phyloP scores from a whole-genome alignment of 2,888 invertebrate species.

The Eretmocerus hayati region DNA sequence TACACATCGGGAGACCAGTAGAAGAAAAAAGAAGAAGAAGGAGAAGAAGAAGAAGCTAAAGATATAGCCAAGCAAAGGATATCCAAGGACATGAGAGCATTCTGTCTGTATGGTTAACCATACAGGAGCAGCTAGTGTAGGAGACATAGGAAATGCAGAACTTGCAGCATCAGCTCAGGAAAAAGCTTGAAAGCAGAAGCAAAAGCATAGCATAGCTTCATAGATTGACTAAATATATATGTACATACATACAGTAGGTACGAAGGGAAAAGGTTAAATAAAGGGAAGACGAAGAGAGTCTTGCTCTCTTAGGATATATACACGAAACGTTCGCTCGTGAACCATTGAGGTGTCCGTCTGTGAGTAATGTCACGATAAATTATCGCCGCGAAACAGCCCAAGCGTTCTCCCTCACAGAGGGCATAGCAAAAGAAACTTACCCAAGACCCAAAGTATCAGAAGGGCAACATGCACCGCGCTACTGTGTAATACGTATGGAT shows the following conservation, averaged over 20 bases:
- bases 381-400: conserved; percentile 26
- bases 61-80: neutral
- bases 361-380: conserved; percentile 44
- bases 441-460: conserved; percentile 1
- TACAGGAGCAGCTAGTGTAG: too few relatives aligned
- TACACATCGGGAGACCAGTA: conserved; percentile 2
- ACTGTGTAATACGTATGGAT: too few relatives aligned
- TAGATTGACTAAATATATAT: too few relatives aligned
- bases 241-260: too few relatives aligned
- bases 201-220: too few relatives aligned
- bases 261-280: conserved; percentile 27
- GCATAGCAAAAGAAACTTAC: too few relatives aligned
- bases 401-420: too few relatives aligned
- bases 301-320: conserved; percentile 4
- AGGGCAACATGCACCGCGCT: neutral
- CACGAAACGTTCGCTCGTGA: conserved; percentile 14
- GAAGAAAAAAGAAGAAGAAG: neutral
- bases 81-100: neutral
- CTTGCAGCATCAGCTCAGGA: neutral
- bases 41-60: neutral
- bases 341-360: conserved; percentile 42
- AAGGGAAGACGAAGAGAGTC: conserved; percentile 13
- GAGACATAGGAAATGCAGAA: conserved; percentile 5
- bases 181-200: conserved; percentile 7
- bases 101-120: too few relatives aligned